Conservation (phyloP, 2,888 invertebrate genomes). For the Rhyacophila evoluta region DNA sequence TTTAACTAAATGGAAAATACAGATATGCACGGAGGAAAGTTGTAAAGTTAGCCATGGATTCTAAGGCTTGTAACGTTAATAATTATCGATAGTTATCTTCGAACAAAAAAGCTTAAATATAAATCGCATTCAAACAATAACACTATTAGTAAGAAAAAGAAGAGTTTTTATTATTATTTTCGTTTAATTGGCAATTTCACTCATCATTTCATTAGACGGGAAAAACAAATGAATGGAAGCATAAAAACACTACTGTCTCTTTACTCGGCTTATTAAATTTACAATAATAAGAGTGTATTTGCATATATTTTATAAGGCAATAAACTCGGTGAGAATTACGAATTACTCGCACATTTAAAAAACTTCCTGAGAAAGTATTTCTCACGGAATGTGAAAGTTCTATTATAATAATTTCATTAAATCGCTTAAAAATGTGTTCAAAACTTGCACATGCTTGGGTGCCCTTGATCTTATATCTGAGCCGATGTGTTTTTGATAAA, state of each 20-base stretch:
- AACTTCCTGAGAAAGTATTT: conserved; percentile 51
- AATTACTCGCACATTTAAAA: conserved; percentile 26
- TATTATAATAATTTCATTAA: conserved; percentile 42
- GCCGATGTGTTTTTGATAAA: background rate
- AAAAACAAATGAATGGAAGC: conserved; percentile 39
- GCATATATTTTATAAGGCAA: conserved; percentile 43
- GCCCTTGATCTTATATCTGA: conserved; percentile 35
- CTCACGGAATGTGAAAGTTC: conserved; percentile 53
- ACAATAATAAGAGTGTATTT: conserved; percentile 30
- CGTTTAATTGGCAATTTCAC: conserved; percentile 30
- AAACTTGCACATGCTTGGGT: conserved; percentile 23
- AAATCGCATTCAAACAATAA: too few relatives aligned
- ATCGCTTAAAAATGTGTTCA: conserved; percentile 21
- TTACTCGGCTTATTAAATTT: conserved; percentile 26
- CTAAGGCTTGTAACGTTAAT: too few relatives aligned
- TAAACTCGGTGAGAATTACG: conserved; percentile 8
- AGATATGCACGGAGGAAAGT: too few relatives aligned
- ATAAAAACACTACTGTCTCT: conserved; percentile 31
- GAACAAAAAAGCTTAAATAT: too few relatives aligned
- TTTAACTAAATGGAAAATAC: too few relatives aligned
- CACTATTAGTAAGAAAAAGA: background rate
- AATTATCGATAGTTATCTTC: too few relatives aligned
- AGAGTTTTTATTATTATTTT: background rate
- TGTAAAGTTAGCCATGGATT: too few relatives aligned
- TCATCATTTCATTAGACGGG: conserved; percentile 30